Conservation (phyloP, 2,888 invertebrate genomes). For the Ophonus ardosiacus region DNA sequence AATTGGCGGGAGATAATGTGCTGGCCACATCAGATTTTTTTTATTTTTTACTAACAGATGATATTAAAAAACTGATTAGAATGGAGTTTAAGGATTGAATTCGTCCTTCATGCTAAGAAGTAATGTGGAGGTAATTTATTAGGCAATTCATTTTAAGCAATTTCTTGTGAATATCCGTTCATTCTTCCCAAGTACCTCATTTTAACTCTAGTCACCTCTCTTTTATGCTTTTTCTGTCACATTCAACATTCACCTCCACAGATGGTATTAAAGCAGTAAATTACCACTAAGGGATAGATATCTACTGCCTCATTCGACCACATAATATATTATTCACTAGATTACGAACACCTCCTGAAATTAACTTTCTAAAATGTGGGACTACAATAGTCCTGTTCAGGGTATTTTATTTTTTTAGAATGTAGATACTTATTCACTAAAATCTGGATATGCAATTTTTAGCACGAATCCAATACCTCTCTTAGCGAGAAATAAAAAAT, state of each 20-base stretch:
- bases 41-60: too few species aligned
- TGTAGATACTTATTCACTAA: too few species aligned
- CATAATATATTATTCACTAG: background rate
- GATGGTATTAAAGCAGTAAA: constrained; percentile 54
- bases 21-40: too few species aligned
- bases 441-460: too few species aligned
- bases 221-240: constrained; percentile 53
- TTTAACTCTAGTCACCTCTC: constrained; percentile 38
- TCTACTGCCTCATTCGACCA: background rate
- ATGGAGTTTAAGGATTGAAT: too few species aligned
- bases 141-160: constrained; percentile 35
- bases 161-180: constrained; percentile 47
- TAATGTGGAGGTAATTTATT: constrained; percentile 33
- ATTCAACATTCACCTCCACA: constrained; percentile 50
- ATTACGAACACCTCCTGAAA: background rate
- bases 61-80: too few species aligned
- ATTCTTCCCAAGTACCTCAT: constrained; percentile 54
- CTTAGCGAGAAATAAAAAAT: too few species aligned
- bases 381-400: background rate
- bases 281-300: constrained; percentile 5
- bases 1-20: too few species aligned
- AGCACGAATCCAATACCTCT: too few species aligned
- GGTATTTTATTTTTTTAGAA: background rate
- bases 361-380: background rate
- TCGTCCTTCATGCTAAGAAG: background rate